Evolutionary conservation across 2,797 vertebrate genomes (phyloP), one percentile per base, ranked within the genome.

Genomic region (Sphenodon punctatus): DNA sequence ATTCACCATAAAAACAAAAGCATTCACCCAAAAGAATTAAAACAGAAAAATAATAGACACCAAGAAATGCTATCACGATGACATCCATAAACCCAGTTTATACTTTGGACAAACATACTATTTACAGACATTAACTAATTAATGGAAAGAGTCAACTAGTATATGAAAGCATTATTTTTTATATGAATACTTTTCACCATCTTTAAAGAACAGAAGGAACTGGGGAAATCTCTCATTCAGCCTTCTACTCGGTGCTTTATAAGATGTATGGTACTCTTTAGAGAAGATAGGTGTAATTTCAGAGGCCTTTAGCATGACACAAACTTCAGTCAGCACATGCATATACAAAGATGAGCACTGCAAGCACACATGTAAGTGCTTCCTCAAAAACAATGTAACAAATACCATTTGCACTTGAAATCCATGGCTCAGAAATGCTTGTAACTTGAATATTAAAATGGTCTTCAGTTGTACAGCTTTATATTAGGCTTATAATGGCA

Each of bases 1-100:
- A 88, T n/a, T 82, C 81, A 65, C 79, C 75, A 91, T 88, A 91
- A 91, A 92, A 94, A 91, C 75, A 93, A 80, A 90, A 78, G 71
- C 73, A 81, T 87, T 90, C 66, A 81, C 79, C 78, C 72, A 69
- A 85, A 93, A 89, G 75, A 88, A 66, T 81, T 79, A 85, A 84
- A 42, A 46, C 60, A 89, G 86, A 91, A 92, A 84, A 87, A n/a
- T n/a, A 83, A 87, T 85, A 85, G 93, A 92, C 78, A 85, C 60
- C 76, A 84, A 72, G 87, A 90, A 88, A 91, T 85, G 69, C 84
- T 93, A 91, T 90, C 85, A 79, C 88, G 70, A 93, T 89, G 90
- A 90, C 81, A 89, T 64, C 74, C 78, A 89, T 93, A 91, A 92
- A 68, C 82, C 85, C 86, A 83, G 63, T 82, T 91, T 91, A 86